phyloP scores from a whole-genome alignment of 2,888 invertebrate genomes.

The Allolobophora icterica region DNA sequence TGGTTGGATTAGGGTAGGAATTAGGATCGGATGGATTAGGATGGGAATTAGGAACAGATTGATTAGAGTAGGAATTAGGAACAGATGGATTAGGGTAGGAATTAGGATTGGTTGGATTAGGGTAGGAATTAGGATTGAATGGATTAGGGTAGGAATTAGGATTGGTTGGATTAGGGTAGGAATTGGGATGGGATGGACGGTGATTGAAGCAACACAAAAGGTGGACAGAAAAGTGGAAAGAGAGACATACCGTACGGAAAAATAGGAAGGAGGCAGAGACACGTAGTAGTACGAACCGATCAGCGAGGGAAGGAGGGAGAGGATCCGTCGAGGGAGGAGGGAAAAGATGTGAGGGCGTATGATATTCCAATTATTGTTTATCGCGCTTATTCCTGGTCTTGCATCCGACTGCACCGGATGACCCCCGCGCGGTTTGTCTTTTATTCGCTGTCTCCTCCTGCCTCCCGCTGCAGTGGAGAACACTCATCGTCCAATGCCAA shows the following conservation, averaged over 20 bases:
- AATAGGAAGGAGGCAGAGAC: constrained; percentile 42
- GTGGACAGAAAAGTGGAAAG: too few relatives aligned
- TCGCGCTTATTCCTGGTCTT: background rate
- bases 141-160: background rate
- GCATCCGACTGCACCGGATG: background rate
- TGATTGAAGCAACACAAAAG: constrained; percentile 25
- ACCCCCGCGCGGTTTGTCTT: background rate
- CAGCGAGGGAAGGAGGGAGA: too few relatives aligned
- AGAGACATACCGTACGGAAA: too few relatives aligned
- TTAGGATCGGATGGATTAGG: too few relatives aligned
- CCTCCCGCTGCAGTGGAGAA: background rate
- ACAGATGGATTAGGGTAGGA: background rate
- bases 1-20: too few relatives aligned
- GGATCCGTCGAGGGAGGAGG: background rate
- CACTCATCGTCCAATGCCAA: background rate
- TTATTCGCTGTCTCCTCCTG: background rate
- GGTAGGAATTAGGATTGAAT: constrained; percentile 24
- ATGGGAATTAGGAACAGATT: too few relatives aligned
- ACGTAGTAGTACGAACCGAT: background rate
- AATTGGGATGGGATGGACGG: background rate
- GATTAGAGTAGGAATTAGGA: background rate
- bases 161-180: background rate
- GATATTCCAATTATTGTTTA: background rate
- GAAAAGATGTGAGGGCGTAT: background rate
- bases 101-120: too few relatives aligned